phyloP scores from a whole-genome alignment of 2,113 vertebrate genomes.

The Capreolus pygargus region DNA sequence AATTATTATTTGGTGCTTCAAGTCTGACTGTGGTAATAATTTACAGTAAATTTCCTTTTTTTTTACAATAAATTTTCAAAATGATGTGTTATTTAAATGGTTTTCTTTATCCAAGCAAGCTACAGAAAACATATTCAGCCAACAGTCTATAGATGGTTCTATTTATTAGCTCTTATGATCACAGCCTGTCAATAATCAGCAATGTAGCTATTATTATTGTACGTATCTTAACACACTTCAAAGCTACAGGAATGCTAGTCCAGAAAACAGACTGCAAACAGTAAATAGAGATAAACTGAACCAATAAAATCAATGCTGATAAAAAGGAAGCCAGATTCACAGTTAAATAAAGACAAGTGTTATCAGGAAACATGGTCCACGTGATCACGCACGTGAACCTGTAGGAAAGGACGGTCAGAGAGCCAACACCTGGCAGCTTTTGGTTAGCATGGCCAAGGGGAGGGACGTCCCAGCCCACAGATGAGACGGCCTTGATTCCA shows the following conservation, averaged over 20 bases:
- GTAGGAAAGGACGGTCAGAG: not conserved
- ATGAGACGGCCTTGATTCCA: accelerated
- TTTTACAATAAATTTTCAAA: not conserved
- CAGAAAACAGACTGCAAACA: not conserved
- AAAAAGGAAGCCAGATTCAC: not conserved
- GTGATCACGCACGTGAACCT: not conserved
- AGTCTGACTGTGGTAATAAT: not conserved
- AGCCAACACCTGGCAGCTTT: not conserved
- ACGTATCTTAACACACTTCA: not conserved
- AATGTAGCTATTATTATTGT: not conserved
- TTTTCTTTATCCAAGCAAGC: not conserved
- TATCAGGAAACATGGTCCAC: not conserved
- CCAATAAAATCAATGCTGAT: not conserved
- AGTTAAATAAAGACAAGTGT: not conserved
- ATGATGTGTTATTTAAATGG: not conserved
- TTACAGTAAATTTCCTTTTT: not conserved
- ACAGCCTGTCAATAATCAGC: not conserved
- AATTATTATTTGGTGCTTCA: not conserved
- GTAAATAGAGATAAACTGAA: not conserved
- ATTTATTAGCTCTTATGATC: not conserved
- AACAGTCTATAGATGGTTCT: not conserved
- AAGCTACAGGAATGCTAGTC: not conserved
- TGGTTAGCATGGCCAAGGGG: not conserved
- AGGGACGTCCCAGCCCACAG: not conserved
- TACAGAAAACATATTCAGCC: not conserved